Base-by-base conservation (phyloP, 2,888 invertebrate genomes). In the Melanostoma scalare region DNA sequence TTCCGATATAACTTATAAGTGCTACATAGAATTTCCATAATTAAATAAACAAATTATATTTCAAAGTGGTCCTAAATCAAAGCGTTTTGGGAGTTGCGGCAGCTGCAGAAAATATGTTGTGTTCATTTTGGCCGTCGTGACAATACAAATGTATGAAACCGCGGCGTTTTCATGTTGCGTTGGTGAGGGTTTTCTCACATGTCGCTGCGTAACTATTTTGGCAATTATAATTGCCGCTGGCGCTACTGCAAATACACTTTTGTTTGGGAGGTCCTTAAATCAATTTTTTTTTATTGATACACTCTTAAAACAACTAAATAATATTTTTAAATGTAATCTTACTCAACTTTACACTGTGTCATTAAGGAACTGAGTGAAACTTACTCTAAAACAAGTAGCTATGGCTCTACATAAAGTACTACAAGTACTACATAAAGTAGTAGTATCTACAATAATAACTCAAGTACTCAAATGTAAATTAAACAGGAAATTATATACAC, bases 391-490 rank as follows among this genome's bases (percentile, higher is more conserved):
- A 50, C 46, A 56, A 40, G 61, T 60, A 46, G 55, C 38, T 44
- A 65, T 56, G 33, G 50, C 50, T 69, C 69, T 58, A 44, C 40
- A 20, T 20, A 20, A 20, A 20, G 20, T 20, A 20, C 20, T 20
- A 20, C 20, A 20, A 20, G 20, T 20, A 20, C 20, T 20, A 20
- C 38, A 35, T 46, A 48, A 52, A 56, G 46, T 81, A 48, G 53
- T 38, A 73, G 46, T 5, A 56, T 68, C 61, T 31, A 79, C 36
- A 63, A 65, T 53, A 52, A 61, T 44, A 56, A 55, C 31, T 52
- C 58, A 77, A 78, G 69, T 82, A 78, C 82, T 82, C 82, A 73
- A 82, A 82, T 82, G 78, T 78, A 73, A 73, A 73, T 60, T 73
- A 69, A 68, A 78, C 73, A 65, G 20, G 56, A 77, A 46, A 65